Evolutionary conservation across 64 coral and sea anemone species (phyloP), one percentile per base, ranked within the genome.

Genomic region (Orbicella faveolata): DNA sequence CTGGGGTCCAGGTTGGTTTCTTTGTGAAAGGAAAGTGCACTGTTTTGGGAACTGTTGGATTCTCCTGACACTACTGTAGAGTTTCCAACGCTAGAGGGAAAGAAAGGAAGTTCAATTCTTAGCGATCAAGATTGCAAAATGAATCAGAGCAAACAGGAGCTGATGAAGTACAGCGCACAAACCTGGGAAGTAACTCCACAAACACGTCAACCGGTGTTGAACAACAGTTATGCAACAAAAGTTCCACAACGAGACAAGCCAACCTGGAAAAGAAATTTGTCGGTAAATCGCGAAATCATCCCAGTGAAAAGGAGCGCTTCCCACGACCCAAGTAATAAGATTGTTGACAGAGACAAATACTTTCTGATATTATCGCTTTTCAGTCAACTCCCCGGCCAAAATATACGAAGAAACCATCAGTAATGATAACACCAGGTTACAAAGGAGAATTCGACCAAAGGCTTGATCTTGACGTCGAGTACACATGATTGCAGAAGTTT

Each of bases 191-290:
- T 57, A 77, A 37, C 12, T 89, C 88, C n/a, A 89, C 88, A 65
- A 91, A 91, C n/a, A 91, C 89, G 73, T 91, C 61, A 74, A 85
- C 89, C 44, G 41, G 34, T 36, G 36, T 61, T 10, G 61, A 63
- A 44, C 73, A 91, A 68, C 89, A 91, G 62, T 91, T 91, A 18
- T 91, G 74, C 52, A 91, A 83, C 79, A 64, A 61, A 14, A 91
- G 80, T 33, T 84, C 80, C 39, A 91, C 82, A 23, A 55, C 68
- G 11, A 91, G 1, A 66, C 79, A 61, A 10, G 73, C 80, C 65
- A 91, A 75, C n/a, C 89, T 91, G 68, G 65, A 84, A 82, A 73
- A 54, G 66, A 69, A 17, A 65, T 59, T 59, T 59, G 55, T 14
- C 15, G 11, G 55, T 59, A 59, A 59, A 59, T 59, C 55, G 55